Evolutionary conservation across 2,888 invertebrate genomes (phyloP), one percentile per base, ranked within the genome.

Genomic region (Cerceris ruficornis): DNA sequence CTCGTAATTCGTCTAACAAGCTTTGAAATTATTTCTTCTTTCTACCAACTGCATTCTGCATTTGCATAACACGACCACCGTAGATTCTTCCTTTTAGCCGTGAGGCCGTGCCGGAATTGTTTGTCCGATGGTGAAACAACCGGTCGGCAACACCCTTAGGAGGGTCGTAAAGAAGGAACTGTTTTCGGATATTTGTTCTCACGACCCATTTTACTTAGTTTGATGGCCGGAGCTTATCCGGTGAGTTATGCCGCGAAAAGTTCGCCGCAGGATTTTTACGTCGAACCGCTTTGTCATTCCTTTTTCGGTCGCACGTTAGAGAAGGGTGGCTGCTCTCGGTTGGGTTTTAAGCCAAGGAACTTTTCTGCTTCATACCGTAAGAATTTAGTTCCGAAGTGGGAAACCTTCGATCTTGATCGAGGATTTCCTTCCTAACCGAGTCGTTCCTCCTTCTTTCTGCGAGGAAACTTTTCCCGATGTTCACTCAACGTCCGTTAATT

Each of bases 141-240:
- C 61, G 28, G 11, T 50, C 46, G n/a, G n/a, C 14, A 15, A 6
- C 43, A 7, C 8, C 13, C 50, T 28, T 6, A 7, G 7, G 17
- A 15, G 41, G 46, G 15, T 67, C 71, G 75, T 57, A 67, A 58
- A 79, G 73, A 61, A 77, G 69, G 57, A 70, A 81, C 64, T 75
- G 75, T 71, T 83, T 81, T 73, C 73, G 78, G 73, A 65, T 78
- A 78, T 78, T 78, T 78, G 84, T 73, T 72, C 67, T 8, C 49
- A 59, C 71, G 66, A 84, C 69, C 60, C 70, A 64, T 83, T 84
- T 78, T 67, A 61, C 61, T 59, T 50, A 59, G 69, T 74, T 78
- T 55, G 81, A 69, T 70, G 65, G 46, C 55, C 77, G 64, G 42
- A 68, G 69, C 73, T 78, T 78, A 78, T 78, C 75, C 78, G 58